These are phyloP conservation scores for Petrolisthes manimaculis DNA, from an alignment of 2,888 invertebrate species.

Conservation along the genomic window DNA sequence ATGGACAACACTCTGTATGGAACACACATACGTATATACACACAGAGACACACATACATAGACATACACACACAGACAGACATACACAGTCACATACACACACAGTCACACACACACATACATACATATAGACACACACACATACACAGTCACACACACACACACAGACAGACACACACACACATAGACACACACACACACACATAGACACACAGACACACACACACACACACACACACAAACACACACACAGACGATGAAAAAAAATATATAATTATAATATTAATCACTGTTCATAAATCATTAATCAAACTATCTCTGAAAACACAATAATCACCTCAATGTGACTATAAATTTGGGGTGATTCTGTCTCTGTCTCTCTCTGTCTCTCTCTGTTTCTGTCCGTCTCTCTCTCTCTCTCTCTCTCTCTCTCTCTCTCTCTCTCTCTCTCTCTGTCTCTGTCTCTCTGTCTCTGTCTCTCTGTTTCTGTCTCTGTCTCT, in stretches of 20 bases:
- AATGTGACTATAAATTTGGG: not conserved
- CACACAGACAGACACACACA: not conserved
- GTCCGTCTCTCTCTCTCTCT: not conserved
- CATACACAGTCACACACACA: not conserved
- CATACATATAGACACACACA: not conserved
- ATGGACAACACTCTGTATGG: too few species aligned
- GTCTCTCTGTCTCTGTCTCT: not conserved
- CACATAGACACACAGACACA: not conserved
- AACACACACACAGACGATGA: not conserved
- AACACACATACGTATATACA: too few species aligned
- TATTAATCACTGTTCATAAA: not conserved
- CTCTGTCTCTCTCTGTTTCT: not conserved
- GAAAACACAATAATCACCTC: not conserved
- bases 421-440: not conserved
- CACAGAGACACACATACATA: too few species aligned
- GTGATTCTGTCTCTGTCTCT: not conserved
- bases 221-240: not conserved
- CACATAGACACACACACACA: not conserved
- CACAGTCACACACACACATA: not conserved
- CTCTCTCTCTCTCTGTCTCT: not conserved
- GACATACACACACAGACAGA: too few species aligned
- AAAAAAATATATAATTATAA: not conserved
- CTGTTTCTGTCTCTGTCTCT: too few species aligned
- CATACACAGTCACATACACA: too few species aligned
- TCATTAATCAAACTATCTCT: not conserved